A percentile compares a stretch with the other conserved stretches of the same genome.
Conservation (phyloP, 2,113 vertebrate genomes). For the Hemicordylus capensis region DNA sequence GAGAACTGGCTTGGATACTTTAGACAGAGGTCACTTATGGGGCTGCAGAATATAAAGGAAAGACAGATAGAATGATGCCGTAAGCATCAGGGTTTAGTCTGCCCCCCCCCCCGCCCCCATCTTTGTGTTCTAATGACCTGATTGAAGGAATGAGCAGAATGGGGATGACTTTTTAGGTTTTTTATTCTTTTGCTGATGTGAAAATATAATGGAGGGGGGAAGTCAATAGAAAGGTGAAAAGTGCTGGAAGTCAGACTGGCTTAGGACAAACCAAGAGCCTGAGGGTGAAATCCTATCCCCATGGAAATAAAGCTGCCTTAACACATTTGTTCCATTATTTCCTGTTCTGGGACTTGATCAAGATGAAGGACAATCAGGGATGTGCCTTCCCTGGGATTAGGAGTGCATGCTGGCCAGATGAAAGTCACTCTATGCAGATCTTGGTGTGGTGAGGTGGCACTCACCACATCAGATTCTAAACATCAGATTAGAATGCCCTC, state of each 20-base stretch:
- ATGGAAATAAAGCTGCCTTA: conserved; percentile 8
- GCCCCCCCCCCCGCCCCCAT: neutral
- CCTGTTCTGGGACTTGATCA: neutral
- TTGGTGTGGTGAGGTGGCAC: conserved; percentile 35
- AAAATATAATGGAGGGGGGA: conserved; percentile 38
- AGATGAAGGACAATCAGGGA: neutral
- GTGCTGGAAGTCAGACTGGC: conserved; percentile 45
- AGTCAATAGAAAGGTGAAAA: conserved; percentile 70
- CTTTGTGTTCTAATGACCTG: conserved; percentile 66
- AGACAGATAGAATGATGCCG: conserved; percentile 55
- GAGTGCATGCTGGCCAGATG: conserved; percentile 27
- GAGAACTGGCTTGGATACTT: conserved; percentile 62
- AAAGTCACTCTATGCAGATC: conserved; percentile 57
- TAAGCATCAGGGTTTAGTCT: conserved; percentile 62
- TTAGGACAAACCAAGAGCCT: conserved; percentile 52
- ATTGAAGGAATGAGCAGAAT: conserved; percentile 69
- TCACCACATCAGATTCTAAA: conserved; percentile 27
- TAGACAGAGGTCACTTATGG: conserved; percentile 60
- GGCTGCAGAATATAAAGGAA: conserved; percentile 38
- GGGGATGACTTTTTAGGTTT: conserved; percentile 65
- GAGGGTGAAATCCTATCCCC: conserved; percentile 27
- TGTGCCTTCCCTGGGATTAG: neutral
- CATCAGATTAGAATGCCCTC: conserved; percentile 30
- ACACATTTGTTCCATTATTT: neutral
- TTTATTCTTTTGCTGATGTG: conserved; percentile 70